Conservation (phyloP, 2,113 vertebrate genomes). For the Sardina pilchardus region DNA sequence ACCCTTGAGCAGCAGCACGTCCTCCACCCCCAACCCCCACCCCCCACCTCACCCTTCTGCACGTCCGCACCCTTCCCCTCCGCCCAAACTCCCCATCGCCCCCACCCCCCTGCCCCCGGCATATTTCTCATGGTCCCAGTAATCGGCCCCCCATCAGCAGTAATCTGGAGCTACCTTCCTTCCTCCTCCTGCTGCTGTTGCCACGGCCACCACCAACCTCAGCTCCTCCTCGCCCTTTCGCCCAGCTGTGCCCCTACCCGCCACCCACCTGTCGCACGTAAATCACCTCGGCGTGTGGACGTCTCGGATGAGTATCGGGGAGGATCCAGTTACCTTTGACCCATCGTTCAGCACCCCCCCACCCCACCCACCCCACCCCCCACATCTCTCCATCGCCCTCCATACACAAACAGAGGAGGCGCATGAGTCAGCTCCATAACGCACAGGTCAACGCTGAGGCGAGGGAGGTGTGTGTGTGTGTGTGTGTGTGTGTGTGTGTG, state of each 20-base stretch:
- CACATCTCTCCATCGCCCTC: not conserved
- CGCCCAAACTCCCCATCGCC: not conserved
- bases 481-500: no score
- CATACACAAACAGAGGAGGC: not conserved
- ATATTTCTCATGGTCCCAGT: conserved; percentile 4
- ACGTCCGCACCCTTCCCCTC: not conserved
- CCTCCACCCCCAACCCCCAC: not conserved
- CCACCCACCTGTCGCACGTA: conserved; percentile 34
- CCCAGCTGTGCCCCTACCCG: not conserved
- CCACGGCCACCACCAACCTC: not conserved
- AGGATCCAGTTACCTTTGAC: not conserved
- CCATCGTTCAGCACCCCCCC: not conserved
- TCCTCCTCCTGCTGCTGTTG: not conserved
- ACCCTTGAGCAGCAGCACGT: not conserved
- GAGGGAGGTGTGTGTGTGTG: not conserved
- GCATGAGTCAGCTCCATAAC: not conserved
- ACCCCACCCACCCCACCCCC: not conserved
- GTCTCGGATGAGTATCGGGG: not conserved
- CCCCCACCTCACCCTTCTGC: not conserved
- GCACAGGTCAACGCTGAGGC: not conserved
- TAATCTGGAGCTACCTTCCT: not conserved
- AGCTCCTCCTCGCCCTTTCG: not conserved
- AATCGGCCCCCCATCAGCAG: not conserved
- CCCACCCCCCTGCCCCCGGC: not conserved
- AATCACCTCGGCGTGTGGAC: conserved; percentile 25